phyloP scores from a whole-genome alignment of 2,888 invertebrate genomes.

The Meloe dianella region DNA sequence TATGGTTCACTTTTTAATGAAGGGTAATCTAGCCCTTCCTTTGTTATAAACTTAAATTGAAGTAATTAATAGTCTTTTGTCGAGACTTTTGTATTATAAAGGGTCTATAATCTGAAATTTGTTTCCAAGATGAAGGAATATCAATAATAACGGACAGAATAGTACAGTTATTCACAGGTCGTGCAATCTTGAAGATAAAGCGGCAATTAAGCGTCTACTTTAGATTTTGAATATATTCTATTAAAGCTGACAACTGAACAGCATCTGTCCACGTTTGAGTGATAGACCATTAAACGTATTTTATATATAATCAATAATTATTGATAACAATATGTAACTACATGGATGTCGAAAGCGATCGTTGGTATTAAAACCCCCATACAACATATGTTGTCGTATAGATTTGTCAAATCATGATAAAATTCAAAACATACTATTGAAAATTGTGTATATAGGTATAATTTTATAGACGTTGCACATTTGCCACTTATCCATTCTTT shows the following conservation, averaged over 20 bases:
- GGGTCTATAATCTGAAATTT: background rate
- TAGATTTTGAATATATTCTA: slow-evolving; percentile 12
- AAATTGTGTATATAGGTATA: slow-evolving; percentile 25
- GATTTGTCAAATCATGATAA: slow-evolving; percentile 31
- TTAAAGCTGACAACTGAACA: slow-evolving; percentile 24
- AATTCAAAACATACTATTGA: slow-evolving; percentile 17
- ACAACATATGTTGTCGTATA: slow-evolving; percentile 33
- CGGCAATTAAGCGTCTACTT: slow-evolving; percentile 15
- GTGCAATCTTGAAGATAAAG: slow-evolving; percentile 13
- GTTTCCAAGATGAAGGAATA: background rate
- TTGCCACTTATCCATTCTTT: slow-evolving; percentile 39
- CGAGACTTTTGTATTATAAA: background rate
- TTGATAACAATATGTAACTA: slow-evolving; percentile 31
- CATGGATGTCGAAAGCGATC: slow-evolving; percentile 23
- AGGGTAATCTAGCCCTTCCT: background rate
- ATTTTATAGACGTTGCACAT: slow-evolving; percentile 48
- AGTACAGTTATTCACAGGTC: background rate
- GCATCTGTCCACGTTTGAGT: slow-evolving; percentile 21
- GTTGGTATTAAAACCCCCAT: slow-evolving; percentile 37
- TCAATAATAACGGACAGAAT: background rate
- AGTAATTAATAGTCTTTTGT: background rate
- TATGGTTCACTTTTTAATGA: background rate
- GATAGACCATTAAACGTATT: slow-evolving; percentile 23
- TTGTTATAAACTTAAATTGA: background rate
- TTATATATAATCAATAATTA: slow-evolving; percentile 24